Conservation (phyloP, 2,113 vertebrate genomes). For the Podiceps cristatus region DNA sequence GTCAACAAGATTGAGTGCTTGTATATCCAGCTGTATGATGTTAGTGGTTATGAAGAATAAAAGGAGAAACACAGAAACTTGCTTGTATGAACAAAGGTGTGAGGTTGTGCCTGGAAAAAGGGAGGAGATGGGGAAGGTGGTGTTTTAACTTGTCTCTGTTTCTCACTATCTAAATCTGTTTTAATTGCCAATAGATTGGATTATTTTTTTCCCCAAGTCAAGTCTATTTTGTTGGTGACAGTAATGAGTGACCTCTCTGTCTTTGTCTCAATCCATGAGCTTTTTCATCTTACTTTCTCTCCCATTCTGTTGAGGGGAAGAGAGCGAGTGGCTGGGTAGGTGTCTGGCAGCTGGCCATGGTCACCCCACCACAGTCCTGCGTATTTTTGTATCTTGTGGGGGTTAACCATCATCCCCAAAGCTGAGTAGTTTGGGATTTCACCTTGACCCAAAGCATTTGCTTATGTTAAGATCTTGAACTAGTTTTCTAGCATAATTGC, state of each 20-base stretch:
- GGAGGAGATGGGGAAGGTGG: background rate
- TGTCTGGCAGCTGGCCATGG: background rate
- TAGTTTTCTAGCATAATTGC: background rate
- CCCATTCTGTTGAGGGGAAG: background rate
- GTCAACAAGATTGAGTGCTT: background rate
- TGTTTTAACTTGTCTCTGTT: background rate
- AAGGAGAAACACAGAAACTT: background rate
- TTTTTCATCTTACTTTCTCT: background rate
- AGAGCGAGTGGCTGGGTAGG: background rate
- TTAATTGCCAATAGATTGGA: background rate
- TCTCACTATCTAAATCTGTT: background rate
- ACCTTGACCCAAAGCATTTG: background rate
- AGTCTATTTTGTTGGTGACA: background rate
- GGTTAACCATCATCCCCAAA: background rate
- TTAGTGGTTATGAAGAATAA: background rate
- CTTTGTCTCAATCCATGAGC: background rate
- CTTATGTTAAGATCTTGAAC: background rate
- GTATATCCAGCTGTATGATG: background rate
- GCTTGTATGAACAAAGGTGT: background rate
- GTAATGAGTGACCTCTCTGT: background rate
- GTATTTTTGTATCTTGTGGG: background rate
- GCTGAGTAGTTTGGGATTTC: background rate
- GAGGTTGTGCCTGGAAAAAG: background rate
- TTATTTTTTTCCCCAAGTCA: fast-evolving
- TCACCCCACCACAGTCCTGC: background rate